A percentile compares a stretch with the other conserved stretches of the same genome.
These are phyloP conservation scores for Dysidea cf. avara DNA, from an alignment of 37 sponge, comb jelly and placozoan species.

Conservation along the genomic window DNA sequence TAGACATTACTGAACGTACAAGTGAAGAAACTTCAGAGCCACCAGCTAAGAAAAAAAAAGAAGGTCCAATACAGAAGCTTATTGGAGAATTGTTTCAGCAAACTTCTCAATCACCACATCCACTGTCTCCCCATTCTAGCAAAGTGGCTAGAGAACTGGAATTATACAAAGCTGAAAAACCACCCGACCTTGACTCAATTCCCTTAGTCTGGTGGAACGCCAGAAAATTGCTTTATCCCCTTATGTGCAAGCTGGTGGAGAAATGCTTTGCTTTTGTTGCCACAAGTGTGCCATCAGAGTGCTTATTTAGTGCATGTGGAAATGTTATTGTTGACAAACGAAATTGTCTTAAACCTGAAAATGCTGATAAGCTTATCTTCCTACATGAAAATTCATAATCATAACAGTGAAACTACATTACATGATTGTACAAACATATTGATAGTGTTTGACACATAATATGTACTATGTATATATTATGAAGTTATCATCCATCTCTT, in stretches of 20 bases:
- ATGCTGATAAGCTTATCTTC: too few relatives aligned
- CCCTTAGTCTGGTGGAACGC: background rate
- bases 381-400: too few relatives aligned
- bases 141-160: background rate
- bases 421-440: too few relatives aligned
- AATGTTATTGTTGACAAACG: background rate
- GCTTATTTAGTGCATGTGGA: background rate
- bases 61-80: too few relatives aligned
- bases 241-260: background rate
- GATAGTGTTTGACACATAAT: too few relatives aligned
- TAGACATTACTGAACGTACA: too few relatives aligned
- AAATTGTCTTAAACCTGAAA: background rate
- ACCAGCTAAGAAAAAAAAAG: too few relatives aligned
- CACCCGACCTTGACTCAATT: background rate
- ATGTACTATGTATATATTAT: too few relatives aligned
- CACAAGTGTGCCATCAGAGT: background rate
- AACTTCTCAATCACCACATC: background rate
- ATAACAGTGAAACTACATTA: too few relatives aligned
- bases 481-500: too few relatives aligned
- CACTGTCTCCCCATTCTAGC: too few relatives aligned
- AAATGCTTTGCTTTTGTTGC: background rate
- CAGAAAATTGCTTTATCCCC: background rate
- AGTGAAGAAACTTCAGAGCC: too few relatives aligned
- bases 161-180: background rate
- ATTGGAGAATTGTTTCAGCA: background rate